Evolutionary conservation across 1,140 invertebrate species (phyloP).

Genomic region (Phenacoccus solenopsis): DNA sequence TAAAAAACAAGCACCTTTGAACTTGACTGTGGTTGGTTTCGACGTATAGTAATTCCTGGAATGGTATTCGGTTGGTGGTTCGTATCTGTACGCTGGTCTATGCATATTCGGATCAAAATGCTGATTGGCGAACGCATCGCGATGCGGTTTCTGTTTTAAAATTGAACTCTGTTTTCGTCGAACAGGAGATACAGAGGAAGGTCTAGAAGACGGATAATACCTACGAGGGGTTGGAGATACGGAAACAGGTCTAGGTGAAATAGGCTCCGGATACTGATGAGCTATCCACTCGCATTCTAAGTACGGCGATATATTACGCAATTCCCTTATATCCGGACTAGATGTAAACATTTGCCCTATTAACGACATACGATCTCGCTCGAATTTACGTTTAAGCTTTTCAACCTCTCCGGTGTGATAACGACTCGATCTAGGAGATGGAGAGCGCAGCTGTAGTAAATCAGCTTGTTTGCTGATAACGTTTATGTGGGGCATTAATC

Average conservation of each 20-base stretch:
- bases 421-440: constrained; percentile 18
- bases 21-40: constrained; percentile 53
- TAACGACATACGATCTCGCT: constrained; percentile 31
- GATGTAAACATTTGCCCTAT: constrained; percentile 70
- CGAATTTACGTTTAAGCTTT: constrained; percentile 53
- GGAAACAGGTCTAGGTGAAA: background rate
- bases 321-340: constrained; percentile 59
- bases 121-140: constrained; percentile 49
- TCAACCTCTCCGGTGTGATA: constrained; percentile 43
- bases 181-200: constrained; percentile 35
- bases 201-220: constrained; percentile 27
- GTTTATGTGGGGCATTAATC: constrained; percentile 75
- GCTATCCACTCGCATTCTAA: constrained; percentile 61
- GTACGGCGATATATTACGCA: constrained; percentile 61
- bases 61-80: constrained; percentile 36
- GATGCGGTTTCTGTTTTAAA: constrained; percentile 39
- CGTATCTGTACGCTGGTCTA: constrained; percentile 59
- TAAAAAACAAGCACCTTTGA: constrained; percentile 50
- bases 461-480: constrained; percentile 70
- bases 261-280: constrained; percentile 46
- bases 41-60: constrained; percentile 23
- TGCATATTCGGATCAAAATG: constrained; percentile 59
- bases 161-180: constrained; percentile 40
- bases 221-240: constrained; percentile 31
- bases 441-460: constrained; percentile 40